Conservation (phyloP, 2,113 vertebrate genomes). For the Ictalurus furcatus region DNA sequence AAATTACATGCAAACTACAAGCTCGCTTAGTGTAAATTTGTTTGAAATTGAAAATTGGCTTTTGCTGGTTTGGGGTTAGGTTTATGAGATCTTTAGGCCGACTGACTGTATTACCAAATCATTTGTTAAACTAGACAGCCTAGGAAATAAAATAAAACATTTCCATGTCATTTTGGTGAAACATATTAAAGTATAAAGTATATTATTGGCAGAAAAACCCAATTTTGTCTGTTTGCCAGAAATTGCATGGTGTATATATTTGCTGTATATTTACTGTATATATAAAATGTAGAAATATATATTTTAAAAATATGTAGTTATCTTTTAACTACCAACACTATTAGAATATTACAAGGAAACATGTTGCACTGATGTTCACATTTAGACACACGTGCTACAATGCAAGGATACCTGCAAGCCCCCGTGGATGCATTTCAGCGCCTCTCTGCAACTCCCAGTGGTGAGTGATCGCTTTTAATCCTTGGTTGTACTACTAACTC, state of each 20-base stretch:
- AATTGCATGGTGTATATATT: neutral
- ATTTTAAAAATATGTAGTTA: too few relatives aligned
- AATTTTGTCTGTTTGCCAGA: neutral
- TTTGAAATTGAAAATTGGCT: neutral
- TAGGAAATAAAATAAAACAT: neutral
- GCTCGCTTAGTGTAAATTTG: neutral
- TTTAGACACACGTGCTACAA: neutral
- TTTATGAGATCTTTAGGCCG: too few relatives aligned
- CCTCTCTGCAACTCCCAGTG: slow-evolving; percentile 10
- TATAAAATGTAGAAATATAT: neutral
- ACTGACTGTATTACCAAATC: neutral
- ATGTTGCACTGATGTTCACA: neutral
- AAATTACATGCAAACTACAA: neutral
- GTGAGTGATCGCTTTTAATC: neutral
- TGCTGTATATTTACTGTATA: too few relatives aligned
- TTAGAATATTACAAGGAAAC: neutral
- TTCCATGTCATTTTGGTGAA: too few relatives aligned
- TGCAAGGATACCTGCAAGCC: slow-evolving; percentile 9
- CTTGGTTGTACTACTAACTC: neutral
- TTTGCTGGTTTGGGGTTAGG: neutral
- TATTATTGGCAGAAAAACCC: neutral
- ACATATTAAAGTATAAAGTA: neutral
- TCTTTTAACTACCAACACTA: neutral
- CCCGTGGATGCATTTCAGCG: neutral
- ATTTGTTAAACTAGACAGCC: neutral